These are phyloP conservation scores for Anisognathus igniventris DNA, from an alignment of 2,797 vertebrate genomes.

Conservation along the genomic window DNA sequence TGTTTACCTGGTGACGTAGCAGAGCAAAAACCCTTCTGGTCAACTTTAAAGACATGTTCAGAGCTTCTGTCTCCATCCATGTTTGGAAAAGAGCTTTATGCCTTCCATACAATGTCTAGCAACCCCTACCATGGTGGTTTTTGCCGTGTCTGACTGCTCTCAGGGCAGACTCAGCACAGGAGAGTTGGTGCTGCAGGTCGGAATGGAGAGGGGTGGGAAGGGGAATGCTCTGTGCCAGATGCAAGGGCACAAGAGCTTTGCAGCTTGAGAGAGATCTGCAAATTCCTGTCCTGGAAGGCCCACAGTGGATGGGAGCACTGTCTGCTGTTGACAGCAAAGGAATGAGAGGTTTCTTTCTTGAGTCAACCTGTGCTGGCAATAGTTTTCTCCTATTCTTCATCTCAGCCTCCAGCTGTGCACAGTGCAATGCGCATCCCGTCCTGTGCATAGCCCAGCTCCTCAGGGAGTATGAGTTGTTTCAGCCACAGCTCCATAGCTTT, in stretches of 20 bases:
- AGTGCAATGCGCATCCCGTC: neutral
- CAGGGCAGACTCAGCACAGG: neutral
- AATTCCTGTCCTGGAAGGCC: neutral
- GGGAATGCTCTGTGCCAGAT: neutral
- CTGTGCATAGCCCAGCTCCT: neutral
- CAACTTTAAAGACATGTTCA: neutral
- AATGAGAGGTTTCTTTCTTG: neutral
- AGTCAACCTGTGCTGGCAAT: neutral
- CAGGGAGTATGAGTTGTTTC: neutral
- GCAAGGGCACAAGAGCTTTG: accelerated
- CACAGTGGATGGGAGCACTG: accelerated
- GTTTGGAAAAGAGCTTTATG: neutral
- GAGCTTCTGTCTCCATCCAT: neutral
- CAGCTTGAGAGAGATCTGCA: neutral
- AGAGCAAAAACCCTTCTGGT: neutral
- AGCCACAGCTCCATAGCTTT: neutral
- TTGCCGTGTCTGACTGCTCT: accelerated
- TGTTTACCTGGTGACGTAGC: neutral
- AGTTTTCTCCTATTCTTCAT: neutral
- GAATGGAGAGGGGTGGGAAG: neutral
- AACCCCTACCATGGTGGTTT: neutral
- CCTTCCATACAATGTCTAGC: neutral
- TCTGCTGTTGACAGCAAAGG: neutral
- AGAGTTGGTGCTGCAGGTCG: neutral
- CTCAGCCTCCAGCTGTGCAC: neutral